A percentile compares a stretch with the other conserved stretches of the same genome.
Evolutionary conservation across 2,888 invertebrate species (phyloP).

Genomic region (Lasiommata megera): DNA sequence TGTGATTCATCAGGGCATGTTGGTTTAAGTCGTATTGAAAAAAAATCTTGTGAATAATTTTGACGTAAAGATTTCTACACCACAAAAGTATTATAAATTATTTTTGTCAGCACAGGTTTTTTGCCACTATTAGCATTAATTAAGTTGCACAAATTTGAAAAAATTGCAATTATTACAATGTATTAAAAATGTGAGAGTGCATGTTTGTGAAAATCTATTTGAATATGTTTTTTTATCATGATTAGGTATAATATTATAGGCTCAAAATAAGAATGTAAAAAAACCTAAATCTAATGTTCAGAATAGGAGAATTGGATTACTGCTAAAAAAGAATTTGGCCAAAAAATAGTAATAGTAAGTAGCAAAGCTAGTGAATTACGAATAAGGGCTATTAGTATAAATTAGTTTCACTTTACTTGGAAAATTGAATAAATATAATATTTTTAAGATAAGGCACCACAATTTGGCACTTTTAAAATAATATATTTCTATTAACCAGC

Average conservation of each 20-base stretch:
- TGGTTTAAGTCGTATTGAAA: background rate
- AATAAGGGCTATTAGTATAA: background rate
- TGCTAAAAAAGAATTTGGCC: constrained; percentile 7
- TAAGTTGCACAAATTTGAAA: background rate
- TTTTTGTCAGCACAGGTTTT: background rate
- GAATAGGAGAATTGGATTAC: background rate
- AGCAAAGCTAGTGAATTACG: constrained; percentile 4
- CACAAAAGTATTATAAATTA: background rate
- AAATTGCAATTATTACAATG: background rate
- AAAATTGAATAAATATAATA: background rate
- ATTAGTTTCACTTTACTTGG: too few relatives aligned
- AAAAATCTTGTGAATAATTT: background rate
- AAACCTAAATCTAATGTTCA: background rate
- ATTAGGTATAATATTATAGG: background rate
- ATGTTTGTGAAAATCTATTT: background rate
- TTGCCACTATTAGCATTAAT: background rate
- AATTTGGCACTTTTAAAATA: background rate
- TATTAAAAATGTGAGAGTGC: background rate
- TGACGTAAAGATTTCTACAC: background rate
- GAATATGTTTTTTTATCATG: background rate
- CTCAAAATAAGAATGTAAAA: background rate
- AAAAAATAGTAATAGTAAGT: constrained; percentile 14
- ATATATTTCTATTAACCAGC: background rate
- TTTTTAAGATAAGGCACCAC: background rate
- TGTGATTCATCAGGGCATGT: background rate